These are phyloP conservation scores for Trachurus trachurus DNA, from an alignment of 2,797 vertebrate genomes.

Conservation along the genomic window DNA sequence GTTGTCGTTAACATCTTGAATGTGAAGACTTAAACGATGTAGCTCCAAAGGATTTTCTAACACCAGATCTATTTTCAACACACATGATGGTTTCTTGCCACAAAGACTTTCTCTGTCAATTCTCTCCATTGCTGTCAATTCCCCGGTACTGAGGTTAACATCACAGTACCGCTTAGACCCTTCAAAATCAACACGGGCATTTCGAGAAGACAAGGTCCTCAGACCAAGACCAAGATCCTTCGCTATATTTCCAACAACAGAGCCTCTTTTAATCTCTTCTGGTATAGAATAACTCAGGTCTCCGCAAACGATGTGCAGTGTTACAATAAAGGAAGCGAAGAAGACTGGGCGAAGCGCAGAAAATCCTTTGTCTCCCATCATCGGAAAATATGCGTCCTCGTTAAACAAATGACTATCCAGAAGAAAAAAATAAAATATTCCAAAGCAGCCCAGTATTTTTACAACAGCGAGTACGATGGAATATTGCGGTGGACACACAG, in stretches of 20 bases:
- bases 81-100: constrained; percentile 72
- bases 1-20: constrained; percentile 89
- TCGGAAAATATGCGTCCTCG: background rate
- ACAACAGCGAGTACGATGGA: background rate
- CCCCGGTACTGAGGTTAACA: constrained; percentile 70
- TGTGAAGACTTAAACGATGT: constrained; percentile 76
- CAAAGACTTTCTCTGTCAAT: constrained; percentile 82
- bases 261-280: constrained; percentile 63
- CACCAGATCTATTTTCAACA: constrained; percentile 81
- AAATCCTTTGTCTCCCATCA: constrained; percentile 37
- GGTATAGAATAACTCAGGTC: constrained; percentile 69
- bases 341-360: background rate
- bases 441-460: background rate
- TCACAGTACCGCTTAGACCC: constrained; percentile 63
- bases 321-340: constrained; percentile 34
- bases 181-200: constrained; percentile 69
- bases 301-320: constrained; percentile 43
- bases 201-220: constrained; percentile 48
- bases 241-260: constrained; percentile 66
- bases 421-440: background rate
- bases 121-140: constrained; percentile 71
- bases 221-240: constrained; percentile 75
- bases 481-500: background rate
- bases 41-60: constrained; percentile 85
- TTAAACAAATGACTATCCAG: accelerated